Conservation (phyloP, 2,888 invertebrate species). For the Cordylochernes scorpioides region DNA sequence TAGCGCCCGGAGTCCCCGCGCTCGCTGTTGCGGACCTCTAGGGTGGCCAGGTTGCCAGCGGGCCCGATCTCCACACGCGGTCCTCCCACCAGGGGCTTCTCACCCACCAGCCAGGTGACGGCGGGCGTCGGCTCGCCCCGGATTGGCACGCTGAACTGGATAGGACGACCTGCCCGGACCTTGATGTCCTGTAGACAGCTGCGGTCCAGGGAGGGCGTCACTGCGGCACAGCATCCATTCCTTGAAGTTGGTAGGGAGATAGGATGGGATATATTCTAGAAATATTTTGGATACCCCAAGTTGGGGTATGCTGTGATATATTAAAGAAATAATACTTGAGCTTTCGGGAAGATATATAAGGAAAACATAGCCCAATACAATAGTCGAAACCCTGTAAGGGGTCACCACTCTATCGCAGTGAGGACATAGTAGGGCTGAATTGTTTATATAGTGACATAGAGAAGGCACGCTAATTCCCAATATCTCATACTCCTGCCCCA, state of each 20-base stretch:
- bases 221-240: conserved; percentile 18
- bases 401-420: no score
- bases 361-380: no score
- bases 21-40: conserved; percentile 61
- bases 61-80: conserved; percentile 9
- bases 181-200: conserved; percentile 23
- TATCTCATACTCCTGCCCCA: no score
- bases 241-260: neutral
- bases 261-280: no score
- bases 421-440: no score
- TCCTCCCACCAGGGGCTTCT: conserved; percentile 13
- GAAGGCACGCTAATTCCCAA: no score
- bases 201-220: conserved; percentile 46
- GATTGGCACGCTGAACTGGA: conserved; percentile 26
- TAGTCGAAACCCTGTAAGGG: no score
- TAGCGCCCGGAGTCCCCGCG: conserved; percentile 60
- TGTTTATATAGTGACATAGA: no score
- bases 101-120: conserved; percentile 64
- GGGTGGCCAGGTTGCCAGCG: conserved; percentile 36
- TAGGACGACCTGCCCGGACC: conserved; percentile 26
- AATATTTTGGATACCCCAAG: no score
- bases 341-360: no score
- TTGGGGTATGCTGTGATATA: no score
- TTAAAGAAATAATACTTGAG: no score
- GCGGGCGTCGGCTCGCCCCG: conserved; percentile 40